These are phyloP conservation scores for Copidosoma floridanum DNA, from an alignment of 1,140 invertebrate genomes.

Conservation along the genomic window DNA sequence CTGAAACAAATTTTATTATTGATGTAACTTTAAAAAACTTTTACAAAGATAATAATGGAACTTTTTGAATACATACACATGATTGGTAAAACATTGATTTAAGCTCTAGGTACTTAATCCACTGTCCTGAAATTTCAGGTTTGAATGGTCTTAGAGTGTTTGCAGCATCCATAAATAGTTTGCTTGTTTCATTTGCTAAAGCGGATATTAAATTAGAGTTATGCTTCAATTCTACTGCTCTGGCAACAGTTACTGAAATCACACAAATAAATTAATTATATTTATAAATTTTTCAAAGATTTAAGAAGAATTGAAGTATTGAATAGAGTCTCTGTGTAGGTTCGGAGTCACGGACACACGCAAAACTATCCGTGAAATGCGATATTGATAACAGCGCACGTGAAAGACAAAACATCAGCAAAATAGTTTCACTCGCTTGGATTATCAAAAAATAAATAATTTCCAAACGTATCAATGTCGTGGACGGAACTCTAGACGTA, in stretches of 20 bases:
- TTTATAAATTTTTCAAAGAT: not conserved
- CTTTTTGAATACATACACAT: constrained; percentile 65
- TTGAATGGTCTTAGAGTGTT: constrained; percentile 61
- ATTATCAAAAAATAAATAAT: too few species aligned
- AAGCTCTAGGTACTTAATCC: constrained; percentile 69
- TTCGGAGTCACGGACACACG: too few species aligned
- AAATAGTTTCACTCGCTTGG: too few species aligned
- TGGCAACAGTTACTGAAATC: constrained; percentile 66
- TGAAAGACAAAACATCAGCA: too few species aligned
- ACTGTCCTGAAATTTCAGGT: constrained; percentile 61
- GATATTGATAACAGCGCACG: too few species aligned
- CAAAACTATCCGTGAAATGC: too few species aligned
- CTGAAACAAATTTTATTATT: constrained; percentile 45
- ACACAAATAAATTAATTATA: constrained; percentile 9
- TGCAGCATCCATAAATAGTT: constrained; percentile 64
- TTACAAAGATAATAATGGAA: constrained; percentile 8
- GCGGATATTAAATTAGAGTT: constrained; percentile 64
- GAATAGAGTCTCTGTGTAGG: too few species aligned
- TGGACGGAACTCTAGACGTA: too few species aligned
- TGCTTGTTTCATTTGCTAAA: constrained; percentile 67
- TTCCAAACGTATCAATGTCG: too few species aligned
- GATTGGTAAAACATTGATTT: constrained; percentile 67
- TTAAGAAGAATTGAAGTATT: too few species aligned
- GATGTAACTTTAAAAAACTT: not conserved
- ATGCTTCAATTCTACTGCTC: constrained; percentile 73